Evolutionary conservation across 2,888 invertebrate species (phyloP), one percentile per base, ranked within the genome.

Genomic region (Meta bourneti): DNA sequence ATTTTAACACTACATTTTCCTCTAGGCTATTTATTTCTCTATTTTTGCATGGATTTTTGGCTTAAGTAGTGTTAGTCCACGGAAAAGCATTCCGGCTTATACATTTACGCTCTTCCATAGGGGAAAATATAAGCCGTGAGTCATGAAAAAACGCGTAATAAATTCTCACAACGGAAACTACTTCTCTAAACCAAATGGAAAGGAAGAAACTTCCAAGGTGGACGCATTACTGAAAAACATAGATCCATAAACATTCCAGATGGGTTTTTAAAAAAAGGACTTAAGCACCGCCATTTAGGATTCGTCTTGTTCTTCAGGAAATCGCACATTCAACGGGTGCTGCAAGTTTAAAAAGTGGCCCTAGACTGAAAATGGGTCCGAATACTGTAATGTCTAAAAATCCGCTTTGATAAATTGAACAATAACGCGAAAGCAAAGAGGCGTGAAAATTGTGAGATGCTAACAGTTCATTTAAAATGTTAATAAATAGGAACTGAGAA

Each of bases 41-140:
- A 9, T 11, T 77, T 79, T 79, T 20, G 61, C 61, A 48, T 49
- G 61, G 61, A 34, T 61, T 79, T 61, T 16, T 34, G 48, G 61
- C 34, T 9, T 6, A 13, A 61, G 51, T n/a, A 19, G 77, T 77
- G 77, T 77, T 52, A 77, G 79, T 20, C 61, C 34, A 6, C 4
- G 20, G 34, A 79, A 79, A 79, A 79, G 61, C 61, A 79, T 79
- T 79, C 54, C 49, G 79, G 79, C 54, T 79, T 79, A 79, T 79
- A 54, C 61, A 79, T 79, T 79, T 79, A 54, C 61, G 54, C 61
- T 61, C 5, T 61, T 79, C 34, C 54, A 34, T 13, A 13, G 61
- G 9, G 13, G 9, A 79, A 79, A 61, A n/a, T n/a, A 77, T n/a
- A 77, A 77, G 77, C 48, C n/a, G 79, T 9, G 34, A 20, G 16